Percentiles rank a stretch among this genome's conserved stretches.
Conservation (phyloP, 2,113 vertebrate genomes). For the Hyperopisus bebe region DNA sequence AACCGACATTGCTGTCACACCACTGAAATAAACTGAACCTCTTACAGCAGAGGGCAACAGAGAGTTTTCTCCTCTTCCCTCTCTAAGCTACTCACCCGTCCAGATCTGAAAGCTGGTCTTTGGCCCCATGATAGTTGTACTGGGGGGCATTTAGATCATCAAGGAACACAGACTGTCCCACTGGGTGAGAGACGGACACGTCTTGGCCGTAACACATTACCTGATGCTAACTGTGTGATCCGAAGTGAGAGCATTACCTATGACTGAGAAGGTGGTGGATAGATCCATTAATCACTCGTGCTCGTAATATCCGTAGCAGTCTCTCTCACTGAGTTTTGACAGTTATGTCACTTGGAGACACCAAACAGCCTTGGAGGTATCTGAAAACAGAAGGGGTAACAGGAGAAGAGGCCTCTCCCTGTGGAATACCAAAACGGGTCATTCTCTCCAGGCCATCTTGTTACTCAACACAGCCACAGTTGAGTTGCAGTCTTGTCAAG, state of each 20-base stretch:
- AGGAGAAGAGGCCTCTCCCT: background rate
- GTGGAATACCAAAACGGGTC: background rate
- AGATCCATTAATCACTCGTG: background rate
- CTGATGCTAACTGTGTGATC: background rate
- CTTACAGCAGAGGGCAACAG: background rate
- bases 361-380: background rate
- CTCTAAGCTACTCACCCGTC: background rate
- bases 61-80: background rate
- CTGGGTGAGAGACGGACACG: background rate
- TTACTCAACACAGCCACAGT: background rate
- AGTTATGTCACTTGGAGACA: background rate
- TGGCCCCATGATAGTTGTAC: background rate
- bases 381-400: background rate
- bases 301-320: background rate
- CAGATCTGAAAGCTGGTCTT: background rate
- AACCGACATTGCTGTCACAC: background rate
- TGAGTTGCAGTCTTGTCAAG: background rate
- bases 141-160: background rate
- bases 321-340: background rate
- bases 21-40: background rate
- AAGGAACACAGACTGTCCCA: background rate
- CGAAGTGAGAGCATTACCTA: background rate
- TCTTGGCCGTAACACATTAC: background rate
- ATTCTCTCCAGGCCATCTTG: background rate
- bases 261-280: background rate